phyloP scores from a whole-genome alignment of 2,888 invertebrate species.

The Heliothis peltigera region DNA sequence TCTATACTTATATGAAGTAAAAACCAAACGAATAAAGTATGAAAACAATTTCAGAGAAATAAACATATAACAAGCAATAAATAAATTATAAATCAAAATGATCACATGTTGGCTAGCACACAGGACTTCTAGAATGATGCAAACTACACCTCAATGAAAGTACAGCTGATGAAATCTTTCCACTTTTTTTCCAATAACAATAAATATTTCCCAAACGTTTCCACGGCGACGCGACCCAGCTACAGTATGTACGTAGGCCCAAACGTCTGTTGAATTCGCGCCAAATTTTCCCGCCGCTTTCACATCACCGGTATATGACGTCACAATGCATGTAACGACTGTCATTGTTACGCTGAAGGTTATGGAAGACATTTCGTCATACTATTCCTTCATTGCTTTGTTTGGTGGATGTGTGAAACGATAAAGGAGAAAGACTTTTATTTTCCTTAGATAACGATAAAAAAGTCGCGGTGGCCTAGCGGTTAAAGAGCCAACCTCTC shows the following conservation, averaged over 20 bases:
- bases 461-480: too few relatives aligned
- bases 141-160: neutral
- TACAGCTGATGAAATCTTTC: slow-evolving; percentile 2
- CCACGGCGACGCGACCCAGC: slow-evolving; percentile 19
- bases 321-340: neutral
- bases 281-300: slow-evolving; percentile 29
- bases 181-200: neutral
- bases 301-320: slow-evolving; percentile 18
- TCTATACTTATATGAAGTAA: too few relatives aligned
- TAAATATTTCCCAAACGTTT: slow-evolving; percentile 24
- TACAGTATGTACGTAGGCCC: slow-evolving; percentile 4
- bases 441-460: too few relatives aligned
- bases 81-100: too few relatives aligned
- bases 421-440: too few relatives aligned
- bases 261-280: slow-evolving; percentile 29
- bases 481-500: too few relatives aligned
- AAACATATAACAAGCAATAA: too few relatives aligned
- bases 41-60: too few relatives aligned
- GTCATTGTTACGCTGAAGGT: slow-evolving; percentile 28
- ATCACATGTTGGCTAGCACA: too few relatives aligned
- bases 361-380: slow-evolving; percentile 10
- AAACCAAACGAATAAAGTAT: too few relatives aligned
- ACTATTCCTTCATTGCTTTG: neutral
- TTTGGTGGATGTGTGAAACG: neutral
- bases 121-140: neutral